Conservation (phyloP, 1,140 invertebrate genomes). For the Fopius arisanus region DNA sequence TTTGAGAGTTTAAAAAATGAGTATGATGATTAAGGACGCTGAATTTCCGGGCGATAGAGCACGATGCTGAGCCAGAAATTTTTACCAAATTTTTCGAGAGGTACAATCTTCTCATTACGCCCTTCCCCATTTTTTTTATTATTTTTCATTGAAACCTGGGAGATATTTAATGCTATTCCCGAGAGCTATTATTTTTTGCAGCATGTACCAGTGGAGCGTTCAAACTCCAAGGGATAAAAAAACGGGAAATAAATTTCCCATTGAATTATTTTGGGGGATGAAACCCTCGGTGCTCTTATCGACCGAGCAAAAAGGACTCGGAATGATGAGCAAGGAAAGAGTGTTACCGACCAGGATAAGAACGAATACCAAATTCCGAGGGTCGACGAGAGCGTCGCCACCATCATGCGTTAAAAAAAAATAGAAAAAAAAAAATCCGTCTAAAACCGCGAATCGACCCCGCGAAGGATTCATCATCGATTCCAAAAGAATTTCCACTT, state of each 20-base stretch:
- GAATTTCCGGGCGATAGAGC: constrained; percentile 6
- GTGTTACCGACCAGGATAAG: constrained; percentile 32
- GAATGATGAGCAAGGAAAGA: constrained; percentile 3
- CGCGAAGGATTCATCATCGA: no score
- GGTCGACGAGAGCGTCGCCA: constrained; percentile 27
- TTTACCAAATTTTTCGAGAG: neutral
- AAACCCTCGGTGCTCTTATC: constrained; percentile 6
- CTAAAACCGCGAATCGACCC: neutral
- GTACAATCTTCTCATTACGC: neutral
- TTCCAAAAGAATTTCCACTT: no score
- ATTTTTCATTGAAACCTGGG: no score
- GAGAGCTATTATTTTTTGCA: no score
- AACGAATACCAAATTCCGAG: constrained; percentile 16
- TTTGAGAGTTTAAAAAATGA: constrained; percentile 3
- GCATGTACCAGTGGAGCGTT: no score
- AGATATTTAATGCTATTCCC: no score
- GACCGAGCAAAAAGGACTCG: neutral
- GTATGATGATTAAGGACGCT: neutral
- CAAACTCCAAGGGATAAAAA: no score
- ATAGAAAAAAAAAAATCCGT: neutral
- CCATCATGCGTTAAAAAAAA: constrained; percentile 11
- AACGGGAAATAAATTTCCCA: no score
- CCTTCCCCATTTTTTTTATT: neutral
- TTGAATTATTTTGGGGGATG: neutral
- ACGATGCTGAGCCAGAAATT: neutral